A percentile compares a stretch with the other conserved stretches of the same genome.
phyloP scores from a whole-genome alignment of 2,113 vertebrate species.

The Lucifuga dentata region DNA sequence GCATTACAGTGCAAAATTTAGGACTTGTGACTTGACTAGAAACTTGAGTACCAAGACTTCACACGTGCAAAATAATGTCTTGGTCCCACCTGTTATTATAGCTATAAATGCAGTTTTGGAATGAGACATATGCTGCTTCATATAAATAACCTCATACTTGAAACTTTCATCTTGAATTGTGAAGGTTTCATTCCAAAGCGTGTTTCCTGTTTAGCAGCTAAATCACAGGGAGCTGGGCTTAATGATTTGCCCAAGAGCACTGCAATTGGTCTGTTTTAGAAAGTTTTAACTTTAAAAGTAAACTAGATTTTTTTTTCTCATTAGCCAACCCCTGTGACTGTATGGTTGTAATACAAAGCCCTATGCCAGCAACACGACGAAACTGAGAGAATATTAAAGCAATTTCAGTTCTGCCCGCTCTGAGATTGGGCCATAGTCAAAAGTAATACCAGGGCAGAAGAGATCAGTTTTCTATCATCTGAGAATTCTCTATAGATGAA shows the following conservation, averaged over 20 bases:
- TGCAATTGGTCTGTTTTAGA: constrained; percentile 20
- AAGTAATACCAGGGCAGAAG: constrained; percentile 76
- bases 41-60: too few relatives aligned
- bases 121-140: too few relatives aligned
- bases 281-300: constrained; percentile 62
- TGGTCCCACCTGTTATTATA: too few relatives aligned
- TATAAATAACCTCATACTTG: too few relatives aligned
- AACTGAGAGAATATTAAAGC: constrained; percentile 77
- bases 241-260: constrained; percentile 14
- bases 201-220: too few relatives aligned
- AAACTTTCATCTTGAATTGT: too few relatives aligned
- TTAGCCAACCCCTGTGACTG: constrained; percentile 52
- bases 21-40: too few relatives aligned
- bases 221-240: not conserved
- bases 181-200: too few relatives aligned
- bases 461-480: constrained; percentile 81
- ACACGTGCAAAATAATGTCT: too few relatives aligned
- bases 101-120: too few relatives aligned
- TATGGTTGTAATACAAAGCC: constrained; percentile 60
- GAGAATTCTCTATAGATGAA: constrained; percentile 76
- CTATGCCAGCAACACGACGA: constrained; percentile 55
- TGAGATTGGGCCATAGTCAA: constrained; percentile 72
- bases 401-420: constrained; percentile 69
- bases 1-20: too few relatives aligned
- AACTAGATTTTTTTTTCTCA: constrained; percentile 37